phyloP scores from a whole-genome alignment of 2,888 invertebrate genomes.

The Heliconius sara region DNA sequence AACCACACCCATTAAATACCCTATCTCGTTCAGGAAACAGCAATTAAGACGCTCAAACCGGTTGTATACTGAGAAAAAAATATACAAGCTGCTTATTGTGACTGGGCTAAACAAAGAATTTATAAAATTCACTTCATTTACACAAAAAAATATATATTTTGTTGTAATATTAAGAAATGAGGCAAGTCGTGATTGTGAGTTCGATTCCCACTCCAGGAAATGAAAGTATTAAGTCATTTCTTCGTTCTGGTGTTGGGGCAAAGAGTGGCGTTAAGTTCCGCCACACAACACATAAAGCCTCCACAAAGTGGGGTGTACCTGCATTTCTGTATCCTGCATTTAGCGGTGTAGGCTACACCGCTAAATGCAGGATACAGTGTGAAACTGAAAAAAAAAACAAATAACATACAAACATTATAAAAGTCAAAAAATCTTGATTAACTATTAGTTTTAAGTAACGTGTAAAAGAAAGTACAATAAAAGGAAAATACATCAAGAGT shows the following conservation, averaged over 20 bases:
- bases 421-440: background rate
- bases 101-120: background rate
- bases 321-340: too few relatives aligned
- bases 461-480: conserved; percentile 30
- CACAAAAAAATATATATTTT: background rate
- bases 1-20: conserved; percentile 62
- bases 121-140: conserved; percentile 36
- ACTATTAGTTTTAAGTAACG: background rate
- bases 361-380: too few relatives aligned
- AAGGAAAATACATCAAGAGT: conserved; percentile 33
- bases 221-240: too few relatives aligned
- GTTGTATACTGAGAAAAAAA: conserved; percentile 55
- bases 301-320: too few relatives aligned
- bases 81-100: conserved; percentile 34
- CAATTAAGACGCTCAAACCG: conserved; percentile 58
- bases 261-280: too few relatives aligned
- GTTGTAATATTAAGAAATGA: background rate
- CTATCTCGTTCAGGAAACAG: conserved; percentile 59
- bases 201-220: too few relatives aligned
- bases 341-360: too few relatives aligned
- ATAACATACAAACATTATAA: background rate
- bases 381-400: too few relatives aligned
- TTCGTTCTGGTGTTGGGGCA: too few relatives aligned
- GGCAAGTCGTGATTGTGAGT: too few relatives aligned
- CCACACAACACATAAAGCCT: too few relatives aligned